Percentiles rank a stretch among this genome's conserved stretches.
These are phyloP conservation scores for Melangyna quadrimaculata DNA, from an alignment of 2,888 invertebrate genomes.

Conservation along the genomic window DNA sequence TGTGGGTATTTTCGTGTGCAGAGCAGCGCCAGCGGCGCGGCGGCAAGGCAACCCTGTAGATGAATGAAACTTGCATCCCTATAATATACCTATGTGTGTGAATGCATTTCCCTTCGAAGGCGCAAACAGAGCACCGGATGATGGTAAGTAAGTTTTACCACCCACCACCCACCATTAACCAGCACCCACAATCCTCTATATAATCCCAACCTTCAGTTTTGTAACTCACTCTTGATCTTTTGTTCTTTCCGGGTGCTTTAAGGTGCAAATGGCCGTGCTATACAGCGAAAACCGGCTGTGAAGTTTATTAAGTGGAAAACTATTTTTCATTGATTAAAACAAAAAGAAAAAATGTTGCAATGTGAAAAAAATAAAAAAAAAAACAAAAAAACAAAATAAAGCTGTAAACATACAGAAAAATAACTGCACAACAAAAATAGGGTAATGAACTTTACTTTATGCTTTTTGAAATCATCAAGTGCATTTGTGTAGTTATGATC, in stretches of 20 bases:
- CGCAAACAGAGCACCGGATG: conserved; percentile 10
- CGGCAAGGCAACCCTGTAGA: background rate
- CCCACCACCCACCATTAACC: background rate
- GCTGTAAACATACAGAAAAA: background rate
- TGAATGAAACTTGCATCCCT: conserved; percentile 54
- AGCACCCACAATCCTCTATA: background rate
- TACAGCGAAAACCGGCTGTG: conserved; percentile 59
- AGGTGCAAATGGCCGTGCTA: conserved; percentile 69
- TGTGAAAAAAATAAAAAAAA: background rate
- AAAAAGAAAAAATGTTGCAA: conserved; percentile 21
- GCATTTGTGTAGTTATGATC: conserved; percentile 8
- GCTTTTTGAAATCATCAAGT: background rate
- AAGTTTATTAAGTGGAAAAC: conserved; percentile 71
- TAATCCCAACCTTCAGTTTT: background rate
- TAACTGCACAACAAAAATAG: conserved; percentile 12
- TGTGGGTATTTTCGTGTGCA: conserved; percentile 5
- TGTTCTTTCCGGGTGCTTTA: conserved; percentile 68
- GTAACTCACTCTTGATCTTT: conserved; percentile 62
- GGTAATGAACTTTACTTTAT: conserved; percentile 36
- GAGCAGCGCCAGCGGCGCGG: background rate
- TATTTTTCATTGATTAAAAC: conserved; percentile 63
- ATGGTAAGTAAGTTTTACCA: conserved; percentile 13
- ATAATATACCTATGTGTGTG: conserved; percentile 4
- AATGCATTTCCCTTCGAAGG: conserved; percentile 52
- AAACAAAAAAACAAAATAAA: background rate